Evolutionary conservation across 2,797 vertebrate species (phyloP).

Genomic region (Iguana delicatissima): DNA sequence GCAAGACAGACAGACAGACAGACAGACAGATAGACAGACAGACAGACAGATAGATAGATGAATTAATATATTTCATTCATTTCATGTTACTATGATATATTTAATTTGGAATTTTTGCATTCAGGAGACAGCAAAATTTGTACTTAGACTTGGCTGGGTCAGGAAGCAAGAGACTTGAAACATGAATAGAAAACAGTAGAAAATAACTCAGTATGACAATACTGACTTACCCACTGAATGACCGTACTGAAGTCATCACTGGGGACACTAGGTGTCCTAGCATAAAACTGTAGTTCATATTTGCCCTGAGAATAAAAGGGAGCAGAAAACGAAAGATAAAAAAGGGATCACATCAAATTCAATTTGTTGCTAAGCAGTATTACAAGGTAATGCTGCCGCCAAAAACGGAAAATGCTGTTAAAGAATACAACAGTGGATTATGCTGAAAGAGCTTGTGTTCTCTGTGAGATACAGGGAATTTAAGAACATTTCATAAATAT

Average conservation of each 20-base stretch:
- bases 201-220: constrained; percentile 12
- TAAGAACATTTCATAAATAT: not conserved
- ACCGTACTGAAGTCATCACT: constrained; percentile 38
- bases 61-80: too few relatives aligned
- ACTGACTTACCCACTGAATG: not conserved
- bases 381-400: not conserved
- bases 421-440: not conserved
- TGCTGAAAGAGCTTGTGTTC: not conserved
- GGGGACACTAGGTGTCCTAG: constrained; percentile 1
- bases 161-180: not conserved
- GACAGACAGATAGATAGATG: too few relatives aligned
- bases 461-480: accelerated
- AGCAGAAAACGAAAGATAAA: not conserved
- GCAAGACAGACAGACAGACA: too few relatives aligned
- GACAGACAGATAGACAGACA: too few relatives aligned
- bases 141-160: not conserved
- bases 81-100: not conserved
- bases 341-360: not conserved
- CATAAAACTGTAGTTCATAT: constrained; percentile 12
- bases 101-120: constrained; percentile 12
- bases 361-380: constrained; percentile 23
- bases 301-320: constrained; percentile 28
- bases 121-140: not conserved
- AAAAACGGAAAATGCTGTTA: not conserved
- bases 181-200: not conserved